These are phyloP conservation scores for Leptinotarsa peninsularis DNA, from an alignment of 2,888 invertebrate genomes.

Conservation along the genomic window DNA sequence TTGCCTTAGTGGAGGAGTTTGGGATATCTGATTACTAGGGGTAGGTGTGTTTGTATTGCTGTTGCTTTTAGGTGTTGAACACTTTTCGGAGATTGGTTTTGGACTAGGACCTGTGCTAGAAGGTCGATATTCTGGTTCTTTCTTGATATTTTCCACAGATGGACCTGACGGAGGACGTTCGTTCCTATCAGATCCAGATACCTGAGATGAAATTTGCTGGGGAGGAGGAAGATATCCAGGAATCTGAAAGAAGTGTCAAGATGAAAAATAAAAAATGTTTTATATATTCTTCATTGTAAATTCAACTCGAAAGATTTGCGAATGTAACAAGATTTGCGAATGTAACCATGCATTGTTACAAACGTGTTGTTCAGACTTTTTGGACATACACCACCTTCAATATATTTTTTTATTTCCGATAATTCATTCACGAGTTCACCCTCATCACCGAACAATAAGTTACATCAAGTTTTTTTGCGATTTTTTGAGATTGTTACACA, in stretches of 20 bases:
- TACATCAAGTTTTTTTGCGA: too few species aligned
- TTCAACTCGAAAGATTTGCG: too few species aligned
- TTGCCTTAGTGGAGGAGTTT: slow-evolving; percentile 68
- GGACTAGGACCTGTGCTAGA: slow-evolving; percentile 58
- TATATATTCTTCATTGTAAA: background rate
- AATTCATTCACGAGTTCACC: too few species aligned
- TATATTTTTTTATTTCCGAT: too few species aligned
- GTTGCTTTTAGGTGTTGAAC: slow-evolving; percentile 60
- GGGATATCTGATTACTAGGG: slow-evolving; percentile 57
- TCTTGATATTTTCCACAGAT: slow-evolving; percentile 79
- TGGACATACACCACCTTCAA: too few species aligned
- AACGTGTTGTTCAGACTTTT: too few species aligned
- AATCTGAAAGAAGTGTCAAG: slow-evolving; percentile 45
- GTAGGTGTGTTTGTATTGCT: slow-evolving; percentile 58
- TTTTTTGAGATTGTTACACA: too few species aligned
- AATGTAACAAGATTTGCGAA: too few species aligned
- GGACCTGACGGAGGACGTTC: slow-evolving; percentile 71
- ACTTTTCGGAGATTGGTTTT: slow-evolving; percentile 58
- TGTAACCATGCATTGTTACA: too few species aligned
- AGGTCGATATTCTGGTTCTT: slow-evolving; percentile 75
- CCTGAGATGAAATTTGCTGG: slow-evolving; percentile 47
- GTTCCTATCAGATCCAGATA: slow-evolving; percentile 53
- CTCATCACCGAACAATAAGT: too few species aligned
- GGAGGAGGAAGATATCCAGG: slow-evolving; percentile 58
- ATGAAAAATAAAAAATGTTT: background rate